Evolutionary conservation across 2,797 vertebrate genomes (phyloP), one percentile per base, ranked within the genome.

Genomic region (Varecia variegata): DNA sequence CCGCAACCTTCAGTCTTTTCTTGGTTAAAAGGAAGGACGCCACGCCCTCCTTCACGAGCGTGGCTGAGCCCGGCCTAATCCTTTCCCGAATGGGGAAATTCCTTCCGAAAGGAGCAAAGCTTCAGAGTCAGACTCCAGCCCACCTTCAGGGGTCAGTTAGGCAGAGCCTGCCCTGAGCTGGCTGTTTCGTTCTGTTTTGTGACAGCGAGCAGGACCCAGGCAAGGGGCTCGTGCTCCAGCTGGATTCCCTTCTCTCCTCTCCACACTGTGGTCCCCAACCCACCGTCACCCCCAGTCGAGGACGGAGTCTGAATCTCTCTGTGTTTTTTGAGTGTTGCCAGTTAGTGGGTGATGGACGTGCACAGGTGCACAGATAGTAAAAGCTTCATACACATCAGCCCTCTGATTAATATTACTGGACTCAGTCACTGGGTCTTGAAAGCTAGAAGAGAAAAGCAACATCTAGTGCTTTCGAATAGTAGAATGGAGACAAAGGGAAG

Each of bases 1-100:
- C 91, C 92, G 60, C 90, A 98, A 95, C 90, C 93, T 95, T 98
- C 96, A 97, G 94, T 98, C 96, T 97, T 97, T 81, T 65, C 9
- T 7, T 52, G 21, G 62, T 81, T 96, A 65, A 95, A 95, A 71
- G 67, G 80, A 71, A 82, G 77, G 91, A 30, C 4, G 83, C 96
- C 88, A 96, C 68, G 0, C 93, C 88, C 94, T 96, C 83, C 79
- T 90, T 43, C 35, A 2, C 40, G 76, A 56, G 0, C 0, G 4
- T 88, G 88, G 94, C 88, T 50, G 94, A 95, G 74, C 65, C 89
- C 92, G 87, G 60, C 85, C 96, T 97, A 97, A 96, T 97, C 97
- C 0, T 0, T 94, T 97, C 90, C 95, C 92, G 91, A 56, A 68
- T 60, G 35, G 68, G 56, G 58, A 92, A 86, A 93, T 94, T 96